Base-by-base conservation (phyloP, 2,113 vertebrate genomes). In the Chionodraco myersi region DNA sequence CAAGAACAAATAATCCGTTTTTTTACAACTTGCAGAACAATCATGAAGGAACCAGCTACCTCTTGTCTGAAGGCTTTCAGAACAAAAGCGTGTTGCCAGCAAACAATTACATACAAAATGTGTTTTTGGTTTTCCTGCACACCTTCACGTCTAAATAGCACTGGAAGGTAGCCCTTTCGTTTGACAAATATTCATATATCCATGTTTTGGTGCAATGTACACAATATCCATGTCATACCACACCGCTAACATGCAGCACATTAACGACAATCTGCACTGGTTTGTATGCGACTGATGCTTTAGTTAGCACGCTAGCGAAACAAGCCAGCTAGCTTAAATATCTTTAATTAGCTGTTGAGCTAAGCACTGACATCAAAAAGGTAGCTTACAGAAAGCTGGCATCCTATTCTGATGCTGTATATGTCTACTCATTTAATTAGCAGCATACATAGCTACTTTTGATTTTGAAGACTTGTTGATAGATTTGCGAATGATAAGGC, bases 381-480 rank as follows among this genome's bases (percentile, higher is more conserved):
- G 8, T 26, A 21, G 36, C 36, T 36, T 34, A 56, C 4, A 64
- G 30, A 8, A 63, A 54, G 16, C 45, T 47, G 23, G 41, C 41
- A 47, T 51, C 3, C 1, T 21, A 45, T 6, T 56, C 49, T 66
- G 12, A 48, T 18, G 23, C 14, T 49, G 4, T 51, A n/a, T 49
- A 62, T 14, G n/a, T 45, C n/a, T 23, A 23, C 13, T 47, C 51
- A 14, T 53, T 76, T 10, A 36, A 48, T 64, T 48, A 2, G 2
- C 5, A 64, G 11, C 23, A 57, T 0, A 0, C 15, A n/a, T 23
- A 21, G 41, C 21, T 47, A 66, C 30, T 21, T 18, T 16, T 48
- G 51, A 44, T 51, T 69, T 23, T 69, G 11, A 44, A 51, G 21
- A 70, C 51, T 51, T 69, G 49, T 75, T 64, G 30, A 21, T 3